A percentile compares a stretch with the other conserved stretches of the same genome.
These are phyloP conservation scores for Ascidia mentula DNA, from an alignment of 23 tunicate species.

Conservation along the genomic window DNA sequence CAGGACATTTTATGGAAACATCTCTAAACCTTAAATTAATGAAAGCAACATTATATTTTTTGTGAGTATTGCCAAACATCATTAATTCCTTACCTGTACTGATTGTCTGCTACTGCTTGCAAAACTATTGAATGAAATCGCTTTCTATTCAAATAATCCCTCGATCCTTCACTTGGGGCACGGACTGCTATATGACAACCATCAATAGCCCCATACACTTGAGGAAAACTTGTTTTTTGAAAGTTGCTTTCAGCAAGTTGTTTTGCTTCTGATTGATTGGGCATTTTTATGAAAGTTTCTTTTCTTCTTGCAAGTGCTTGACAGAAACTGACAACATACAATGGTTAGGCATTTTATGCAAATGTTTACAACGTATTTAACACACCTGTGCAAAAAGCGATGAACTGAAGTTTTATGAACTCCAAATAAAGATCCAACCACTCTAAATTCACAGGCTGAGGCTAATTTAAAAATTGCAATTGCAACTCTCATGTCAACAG, in stretches of 20 bases:
- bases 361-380: too few species aligned
- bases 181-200: slow-evolving; percentile 30
- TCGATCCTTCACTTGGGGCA: slow-evolving; percentile 23
- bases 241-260: slow-evolving; percentile 18
- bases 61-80: too few species aligned
- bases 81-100: slow-evolving; percentile 25
- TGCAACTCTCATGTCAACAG: slow-evolving; percentile 28
- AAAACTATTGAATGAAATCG: slow-evolving; percentile 19
- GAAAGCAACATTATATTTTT: too few species aligned
- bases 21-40: slow-evolving; percentile 4
- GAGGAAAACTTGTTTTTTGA: slow-evolving; percentile 17
- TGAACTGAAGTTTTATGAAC: slow-evolving; percentile 34
- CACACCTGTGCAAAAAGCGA: too few species aligned
- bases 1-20: slow-evolving; percentile 16
- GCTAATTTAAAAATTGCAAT: slow-evolving; percentile 36
- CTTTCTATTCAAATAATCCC: slow-evolving; percentile 12
- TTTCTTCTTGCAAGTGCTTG: slow-evolving; percentile 9
- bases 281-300: slow-evolving; percentile 7
- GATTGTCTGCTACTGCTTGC: slow-evolving; percentile 36
- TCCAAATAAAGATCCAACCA: slow-evolving; percentile 26
- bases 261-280: slow-evolving; percentile 11
- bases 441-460: slow-evolving; percentile 27
- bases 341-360: too few species aligned
- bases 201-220: slow-evolving; percentile 27
- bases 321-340: slow-evolving; percentile 14